Evolutionary conservation across 1,140 invertebrate genomes (phyloP).

Genomic region (Achatina immaculata): DNA sequence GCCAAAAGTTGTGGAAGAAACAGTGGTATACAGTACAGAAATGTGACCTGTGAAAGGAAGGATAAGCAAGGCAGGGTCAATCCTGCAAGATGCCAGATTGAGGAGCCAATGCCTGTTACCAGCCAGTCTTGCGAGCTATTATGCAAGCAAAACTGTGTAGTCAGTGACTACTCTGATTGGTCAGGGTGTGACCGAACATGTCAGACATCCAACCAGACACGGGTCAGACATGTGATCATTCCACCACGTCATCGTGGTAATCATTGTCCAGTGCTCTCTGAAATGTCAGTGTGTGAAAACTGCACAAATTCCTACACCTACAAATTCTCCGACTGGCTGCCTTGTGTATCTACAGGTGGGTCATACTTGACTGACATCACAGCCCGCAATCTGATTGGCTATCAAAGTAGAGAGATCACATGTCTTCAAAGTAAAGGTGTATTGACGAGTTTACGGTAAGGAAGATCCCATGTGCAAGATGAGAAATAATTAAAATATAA

Average conservation of each 20-base stretch:
- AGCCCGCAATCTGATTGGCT: slow-evolving; percentile 43
- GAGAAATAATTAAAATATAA: not conserved
- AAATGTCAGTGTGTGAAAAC: slow-evolving; percentile 73
- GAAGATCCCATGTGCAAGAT: too few relatives aligned
- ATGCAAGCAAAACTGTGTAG: slow-evolving; percentile 72
- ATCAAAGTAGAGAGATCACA: slow-evolving; percentile 43
- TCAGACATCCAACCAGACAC: slow-evolving; percentile 69
- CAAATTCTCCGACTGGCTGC: slow-evolving; percentile 38
- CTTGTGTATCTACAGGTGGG: slow-evolving; percentile 31
- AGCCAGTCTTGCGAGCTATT: slow-evolving; percentile 53
- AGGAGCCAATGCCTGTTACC: slow-evolving; percentile 48
- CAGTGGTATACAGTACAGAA: slow-evolving; percentile 45
- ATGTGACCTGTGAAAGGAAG: slow-evolving; percentile 50
- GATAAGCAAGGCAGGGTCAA: slow-evolving; percentile 39
- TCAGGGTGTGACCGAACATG: slow-evolving; percentile 75
- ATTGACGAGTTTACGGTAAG: slow-evolving; percentile 42
- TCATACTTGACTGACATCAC: slow-evolving; percentile 32
- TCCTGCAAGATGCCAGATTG: slow-evolving; percentile 46
- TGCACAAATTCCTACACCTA: slow-evolving; percentile 45
- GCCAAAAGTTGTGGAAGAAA: slow-evolving; percentile 27
- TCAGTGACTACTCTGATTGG: slow-evolving; percentile 77
- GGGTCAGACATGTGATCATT: slow-evolving; percentile 75
- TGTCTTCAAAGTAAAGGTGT: slow-evolving; percentile 45
- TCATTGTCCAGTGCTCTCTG: slow-evolving; percentile 74
- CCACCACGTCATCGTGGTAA: slow-evolving; percentile 68